phyloP scores from a whole-genome alignment of 2,113 vertebrate species.

The Thermophis baileyi region DNA sequence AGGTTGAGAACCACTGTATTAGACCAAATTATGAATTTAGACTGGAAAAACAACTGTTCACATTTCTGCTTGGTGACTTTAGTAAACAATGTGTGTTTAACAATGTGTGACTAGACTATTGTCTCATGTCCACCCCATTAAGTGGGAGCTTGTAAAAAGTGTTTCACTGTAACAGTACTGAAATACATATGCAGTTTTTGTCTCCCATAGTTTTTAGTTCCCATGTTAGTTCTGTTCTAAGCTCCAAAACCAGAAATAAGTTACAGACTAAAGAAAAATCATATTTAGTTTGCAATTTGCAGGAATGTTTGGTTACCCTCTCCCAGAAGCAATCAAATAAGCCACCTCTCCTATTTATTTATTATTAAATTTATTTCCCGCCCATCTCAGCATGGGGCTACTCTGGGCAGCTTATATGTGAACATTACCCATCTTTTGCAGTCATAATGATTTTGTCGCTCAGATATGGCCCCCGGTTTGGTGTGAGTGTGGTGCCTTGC shows the following conservation, averaged over 20 bases:
- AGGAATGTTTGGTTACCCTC: neutral
- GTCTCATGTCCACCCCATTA: neutral
- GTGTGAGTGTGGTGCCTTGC: too few species aligned
- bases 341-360: neutral
- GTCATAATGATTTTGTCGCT: neutral
- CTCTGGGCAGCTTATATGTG: neutral
- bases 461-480: too few species aligned
- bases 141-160: neutral
- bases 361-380: neutral
- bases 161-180: neutral
- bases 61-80: neutral
- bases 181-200: neutral
- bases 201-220: neutral
- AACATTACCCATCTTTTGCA: neutral
- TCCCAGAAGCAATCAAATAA: neutral
- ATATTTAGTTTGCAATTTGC: neutral
- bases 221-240: neutral
- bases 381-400: neutral
- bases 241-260: neutral
- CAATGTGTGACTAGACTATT: neutral
- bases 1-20: too few species aligned
- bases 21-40: neutral
- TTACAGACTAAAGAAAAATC: too few species aligned
- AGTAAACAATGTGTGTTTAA: neutral
- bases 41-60: neutral